Evolutionary conservation across 2,113 vertebrate species (phyloP), one percentile per base, ranked within the genome.

Genomic region (Psittacara wagleri): DNA sequence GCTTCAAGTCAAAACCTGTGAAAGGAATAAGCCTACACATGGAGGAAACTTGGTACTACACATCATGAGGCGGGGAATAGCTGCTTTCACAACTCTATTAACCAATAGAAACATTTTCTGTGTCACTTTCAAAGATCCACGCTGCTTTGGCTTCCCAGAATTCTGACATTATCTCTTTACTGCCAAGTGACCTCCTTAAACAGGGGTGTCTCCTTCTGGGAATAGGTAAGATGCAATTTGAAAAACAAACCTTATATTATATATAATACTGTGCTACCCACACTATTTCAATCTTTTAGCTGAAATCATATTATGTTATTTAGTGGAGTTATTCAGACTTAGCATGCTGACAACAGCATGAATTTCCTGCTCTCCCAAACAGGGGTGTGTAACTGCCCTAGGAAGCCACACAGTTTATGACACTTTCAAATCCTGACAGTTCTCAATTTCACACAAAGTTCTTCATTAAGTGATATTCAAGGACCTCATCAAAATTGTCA

Each of bases 361-460:
- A 57, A n/a, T 59, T 59, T 41, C 24, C 49, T 52, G 19, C 28
- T 64, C 49, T 64, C 28, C 37, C 69, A 43, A 69, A 54, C 29
- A 51, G 25, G 41, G 84, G 93, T 27, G 29, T 84, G 84, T 84
- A 95, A 90, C 86, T 18, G 64, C 94, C 88, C 75, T 92, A 95
- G 90, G 81, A 95, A 96, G 86, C 72, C 89, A 86, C 76, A 86
- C 86, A 94, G 77, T 90, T 97, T 85, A 95, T 49, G 64, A 66
- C 46, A 48, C 95, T 93, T 90, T 95, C 82, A 90, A 92, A 97
- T 91, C 90, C 93, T 93, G 95, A 97, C 85, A 92, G 51, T 86
- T 92, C 93, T 93, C 89, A 62, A 84, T 92, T 96, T 41, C 31
- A 43, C 11, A 28, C 17, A 27, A 61, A 61, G 59, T 54, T 9